phyloP scores from a whole-genome alignment of 2,113 vertebrate species.

The Corydoras sp. region DNA sequence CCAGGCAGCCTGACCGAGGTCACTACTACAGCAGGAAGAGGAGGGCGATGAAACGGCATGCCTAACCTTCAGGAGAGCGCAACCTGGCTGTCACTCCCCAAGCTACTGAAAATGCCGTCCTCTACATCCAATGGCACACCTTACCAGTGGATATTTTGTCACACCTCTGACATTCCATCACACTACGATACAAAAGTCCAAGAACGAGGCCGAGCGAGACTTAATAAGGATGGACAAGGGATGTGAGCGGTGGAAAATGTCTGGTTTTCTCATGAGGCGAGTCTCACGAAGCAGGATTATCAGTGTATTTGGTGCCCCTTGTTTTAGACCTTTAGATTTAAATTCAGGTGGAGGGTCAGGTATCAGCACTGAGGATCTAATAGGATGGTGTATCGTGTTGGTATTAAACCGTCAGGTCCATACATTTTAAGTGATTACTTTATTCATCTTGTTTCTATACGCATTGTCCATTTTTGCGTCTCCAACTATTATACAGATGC shows the following conservation, averaged over 20 bases:
- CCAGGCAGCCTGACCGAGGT: slow-evolving; percentile 90
- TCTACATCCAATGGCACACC: slow-evolving; percentile 50
- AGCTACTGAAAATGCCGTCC: slow-evolving; percentile 44
- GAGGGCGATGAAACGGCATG: slow-evolving; percentile 84
- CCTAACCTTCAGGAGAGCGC: slow-evolving; percentile 67
- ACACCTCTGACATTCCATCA: slow-evolving; percentile 49
- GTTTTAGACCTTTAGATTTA: no score
- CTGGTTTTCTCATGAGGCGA: slow-evolving; percentile 40
- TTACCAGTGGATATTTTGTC: slow-evolving; percentile 54
- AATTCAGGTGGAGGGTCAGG: no score
- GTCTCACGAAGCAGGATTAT: slow-evolving; percentile 9
- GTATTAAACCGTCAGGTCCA: no score
- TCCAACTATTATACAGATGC: no score
- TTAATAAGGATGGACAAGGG: slow-evolving; percentile 35
- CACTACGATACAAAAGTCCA: slow-evolving; percentile 45
- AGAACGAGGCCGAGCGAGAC: slow-evolving; percentile 51
- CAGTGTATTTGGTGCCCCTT: no score
- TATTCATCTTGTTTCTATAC: no score
- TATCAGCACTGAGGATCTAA: no score
- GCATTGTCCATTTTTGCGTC: no score
- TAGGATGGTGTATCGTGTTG: no score
- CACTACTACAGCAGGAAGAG: slow-evolving; percentile 98
- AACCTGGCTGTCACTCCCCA: slow-evolving; percentile 58
- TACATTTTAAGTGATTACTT: no score
- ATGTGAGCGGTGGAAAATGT: slow-evolving; percentile 32